A percentile compares a stretch with the other conserved stretches of the same genome.
phyloP scores from a whole-genome alignment of 2,888 invertebrate genomes.

The Anaspis maculata region DNA sequence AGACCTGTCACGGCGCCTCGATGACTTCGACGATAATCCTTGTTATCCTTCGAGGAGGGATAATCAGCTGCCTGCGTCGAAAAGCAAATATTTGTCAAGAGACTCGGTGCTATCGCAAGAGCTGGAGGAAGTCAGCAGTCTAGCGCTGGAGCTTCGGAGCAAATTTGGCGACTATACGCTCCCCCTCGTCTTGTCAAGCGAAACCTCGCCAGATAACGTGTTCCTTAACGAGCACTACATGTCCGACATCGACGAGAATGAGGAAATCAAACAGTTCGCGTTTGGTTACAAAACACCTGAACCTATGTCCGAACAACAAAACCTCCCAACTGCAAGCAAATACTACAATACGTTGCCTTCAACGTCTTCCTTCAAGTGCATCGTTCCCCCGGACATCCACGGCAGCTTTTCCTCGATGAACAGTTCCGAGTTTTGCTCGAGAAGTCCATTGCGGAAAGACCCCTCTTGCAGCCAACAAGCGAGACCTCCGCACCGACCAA shows the following conservation, averaged over 20 bases:
- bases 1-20: constrained; percentile 19
- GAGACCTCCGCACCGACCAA: constrained; percentile 36
- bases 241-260: constrained; percentile 41
- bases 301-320: constrained; percentile 21
- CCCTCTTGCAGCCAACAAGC: constrained; percentile 22
- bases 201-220: constrained; percentile 26
- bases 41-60: too few relatives aligned
- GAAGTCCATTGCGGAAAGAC: constrained; percentile 17
- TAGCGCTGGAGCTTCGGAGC: constrained; percentile 28
- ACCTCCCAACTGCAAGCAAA: constrained; percentile 8
- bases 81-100: constrained; percentile 32
- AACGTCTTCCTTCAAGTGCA: constrained; percentile 5
- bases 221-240: constrained; percentile 40
- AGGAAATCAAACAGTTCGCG: constrained; percentile 36
- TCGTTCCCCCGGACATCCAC: constrained; percentile 2
- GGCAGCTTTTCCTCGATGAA: constrained; percentile 35
- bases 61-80: too few relatives aligned
- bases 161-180: constrained; percentile 25
- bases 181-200: constrained; percentile 4
- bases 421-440: constrained; percentile 34
- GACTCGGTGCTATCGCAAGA: constrained; percentile 35
- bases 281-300: constrained; percentile 29
- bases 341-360: constrained; percentile 15
- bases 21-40: constrained; percentile 17
- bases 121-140: constrained; percentile 34